Conservation (phyloP, 1,140 invertebrate species). For the Lepidurus couesii region DNA sequence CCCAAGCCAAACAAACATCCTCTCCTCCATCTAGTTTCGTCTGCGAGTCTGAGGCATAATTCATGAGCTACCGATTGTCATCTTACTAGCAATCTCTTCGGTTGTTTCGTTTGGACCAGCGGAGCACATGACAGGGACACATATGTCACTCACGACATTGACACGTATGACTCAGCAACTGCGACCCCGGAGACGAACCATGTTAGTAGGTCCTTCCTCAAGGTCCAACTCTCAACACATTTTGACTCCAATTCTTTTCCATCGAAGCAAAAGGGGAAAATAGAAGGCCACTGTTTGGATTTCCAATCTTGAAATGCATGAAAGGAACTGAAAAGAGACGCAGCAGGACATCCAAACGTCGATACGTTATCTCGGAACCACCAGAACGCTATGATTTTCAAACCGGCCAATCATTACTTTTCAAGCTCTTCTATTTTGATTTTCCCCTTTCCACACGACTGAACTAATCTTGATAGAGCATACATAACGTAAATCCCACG, state of each 20-base stretch:
- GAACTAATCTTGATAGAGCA: neutral
- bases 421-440: neutral
- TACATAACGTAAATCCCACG: neutral
- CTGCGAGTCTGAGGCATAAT: neutral
- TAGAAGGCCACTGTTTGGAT: neutral
- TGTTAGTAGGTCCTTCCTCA: neutral
- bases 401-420: neutral
- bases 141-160: neutral
- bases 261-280: neutral
- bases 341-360: constrained; percentile 9
- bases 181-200: neutral
- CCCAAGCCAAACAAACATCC: neutral
- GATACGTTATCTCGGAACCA: constrained; percentile 1
- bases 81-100: neutral
- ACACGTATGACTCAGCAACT: constrained; percentile 18
- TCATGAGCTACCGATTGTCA: constrained; percentile 18
- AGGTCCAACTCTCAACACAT: neutral
- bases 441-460: constrained; percentile 12
- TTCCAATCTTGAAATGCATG: neutral
- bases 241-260: neutral
- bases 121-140: neutral
- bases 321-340: constrained; percentile 5
- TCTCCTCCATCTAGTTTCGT: neutral
- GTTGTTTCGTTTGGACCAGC: neutral
- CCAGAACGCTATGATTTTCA: neutral